A percentile compares a stretch with the other conserved stretches of the same genome.
These are phyloP conservation scores for Tetrax tetrax DNA, from an alignment of 2,113 vertebrate species.

Conservation along the genomic window DNA sequence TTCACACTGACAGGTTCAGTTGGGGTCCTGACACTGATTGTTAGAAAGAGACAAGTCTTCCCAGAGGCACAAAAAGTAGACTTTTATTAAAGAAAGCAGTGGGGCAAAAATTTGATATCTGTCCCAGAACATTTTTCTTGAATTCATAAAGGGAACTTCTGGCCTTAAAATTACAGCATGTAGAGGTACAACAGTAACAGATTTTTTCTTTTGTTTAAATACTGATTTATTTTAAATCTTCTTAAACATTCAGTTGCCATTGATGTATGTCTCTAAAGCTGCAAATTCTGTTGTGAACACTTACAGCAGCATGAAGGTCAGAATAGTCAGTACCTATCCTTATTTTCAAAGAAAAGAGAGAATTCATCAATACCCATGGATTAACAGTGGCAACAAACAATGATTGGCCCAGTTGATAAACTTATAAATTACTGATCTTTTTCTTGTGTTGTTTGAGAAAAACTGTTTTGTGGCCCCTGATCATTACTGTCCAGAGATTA, in stretches of 20 bases:
- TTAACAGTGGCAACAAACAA: not conserved
- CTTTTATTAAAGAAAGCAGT: slow-evolving; percentile 25
- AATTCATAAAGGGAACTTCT: not conserved
- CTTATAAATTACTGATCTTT: not conserved
- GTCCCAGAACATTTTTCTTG: slow-evolving; percentile 5
- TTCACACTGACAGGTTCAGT: slow-evolving; percentile 37
- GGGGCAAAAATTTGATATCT: slow-evolving; percentile 17
- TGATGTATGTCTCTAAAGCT: not conserved
- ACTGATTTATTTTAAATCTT: not conserved
- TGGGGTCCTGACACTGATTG: slow-evolving; percentile 21
- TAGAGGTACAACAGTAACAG: not conserved
- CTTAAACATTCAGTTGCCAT: not conserved
- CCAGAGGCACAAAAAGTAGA: slow-evolving; percentile 17
- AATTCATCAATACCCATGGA: not conserved
- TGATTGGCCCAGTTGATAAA: not conserved
- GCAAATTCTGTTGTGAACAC: not conserved
- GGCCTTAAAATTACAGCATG: not conserved
- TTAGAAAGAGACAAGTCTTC: slow-evolving; percentile 39
- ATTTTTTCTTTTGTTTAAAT: not conserved
- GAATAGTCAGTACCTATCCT: not conserved
- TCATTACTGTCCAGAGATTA: not conserved
- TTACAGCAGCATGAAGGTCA: not conserved
- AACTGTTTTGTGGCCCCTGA: not conserved
- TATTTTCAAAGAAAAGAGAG: not conserved
- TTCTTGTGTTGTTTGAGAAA: not conserved